Conservation (phyloP, 2,888 invertebrate species). For the Lasioglossum malachurum region DNA sequence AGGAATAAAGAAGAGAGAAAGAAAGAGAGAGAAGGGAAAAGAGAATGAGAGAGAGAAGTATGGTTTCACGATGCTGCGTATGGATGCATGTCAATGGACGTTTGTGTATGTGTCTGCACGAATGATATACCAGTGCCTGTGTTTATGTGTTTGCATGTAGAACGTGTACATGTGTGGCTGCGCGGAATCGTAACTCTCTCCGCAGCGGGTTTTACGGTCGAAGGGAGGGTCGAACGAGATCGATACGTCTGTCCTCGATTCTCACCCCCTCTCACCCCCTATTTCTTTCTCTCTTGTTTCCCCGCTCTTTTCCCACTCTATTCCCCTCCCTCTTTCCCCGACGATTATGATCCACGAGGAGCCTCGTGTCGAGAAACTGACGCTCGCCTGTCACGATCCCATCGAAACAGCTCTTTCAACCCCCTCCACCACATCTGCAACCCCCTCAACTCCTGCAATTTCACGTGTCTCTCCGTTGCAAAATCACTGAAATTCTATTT, state of each 20-base stretch:
- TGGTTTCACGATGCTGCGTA: conserved; percentile 14
- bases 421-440: not conserved
- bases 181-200: conserved; percentile 56
- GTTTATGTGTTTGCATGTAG: conserved; percentile 20
- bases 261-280: conserved; percentile 3
- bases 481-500: not conserved
- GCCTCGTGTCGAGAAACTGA: conserved; percentile 21
- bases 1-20: not conserved
- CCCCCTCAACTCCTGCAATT: not conserved
- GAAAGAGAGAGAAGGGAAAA: not conserved
- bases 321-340: not conserved
- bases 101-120: not conserved
- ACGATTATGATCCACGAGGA: conserved; percentile 38
- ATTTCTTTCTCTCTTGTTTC: conserved; percentile 29
- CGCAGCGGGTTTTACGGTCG: conserved; percentile 55
- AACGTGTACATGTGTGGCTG: conserved; percentile 26
- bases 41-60: not conserved
- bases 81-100: not conserved
- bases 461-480: not conserved
- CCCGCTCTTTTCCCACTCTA: not conserved
- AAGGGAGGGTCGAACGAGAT: conserved; percentile 64
- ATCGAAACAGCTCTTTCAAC: conserved; percentile 3
- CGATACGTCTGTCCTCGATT: conserved; percentile 58
- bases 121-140: conserved; percentile 2
- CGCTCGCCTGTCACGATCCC: conserved; percentile 3